phyloP scores from a whole-genome alignment of 2,888 invertebrate genomes.

The Willowsia nigromaculata region DNA sequence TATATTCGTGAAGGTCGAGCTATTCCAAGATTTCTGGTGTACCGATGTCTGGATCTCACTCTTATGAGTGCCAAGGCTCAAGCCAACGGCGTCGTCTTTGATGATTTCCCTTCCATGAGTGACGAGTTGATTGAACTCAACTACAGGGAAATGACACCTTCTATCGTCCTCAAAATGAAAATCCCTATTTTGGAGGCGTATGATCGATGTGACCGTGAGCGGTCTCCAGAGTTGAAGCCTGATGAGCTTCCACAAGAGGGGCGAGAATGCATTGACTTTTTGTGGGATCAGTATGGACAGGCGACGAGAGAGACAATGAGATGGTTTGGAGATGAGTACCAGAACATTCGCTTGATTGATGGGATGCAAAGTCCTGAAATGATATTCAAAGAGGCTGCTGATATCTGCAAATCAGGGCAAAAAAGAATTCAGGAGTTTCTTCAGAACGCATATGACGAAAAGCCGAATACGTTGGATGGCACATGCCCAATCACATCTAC shows the following conservation, averaged over 20 bases:
- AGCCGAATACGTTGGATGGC: slow-evolving; percentile 68
- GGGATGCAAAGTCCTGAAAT: slow-evolving; percentile 61
- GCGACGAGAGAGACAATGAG: slow-evolving; percentile 39
- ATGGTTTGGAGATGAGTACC: slow-evolving; percentile 69
- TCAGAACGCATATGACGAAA: slow-evolving; percentile 43
- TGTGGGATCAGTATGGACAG: slow-evolving; percentile 41
- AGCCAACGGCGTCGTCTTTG: slow-evolving; percentile 75
- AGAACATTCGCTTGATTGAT: slow-evolving; percentile 67
- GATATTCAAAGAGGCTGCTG: slow-evolving; percentile 58
- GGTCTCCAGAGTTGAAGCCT: slow-evolving; percentile 51
- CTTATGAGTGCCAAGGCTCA: slow-evolving; percentile 75
- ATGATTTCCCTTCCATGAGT: slow-evolving; percentile 73
- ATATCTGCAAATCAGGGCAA: slow-evolving; percentile 35
- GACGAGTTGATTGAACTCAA: slow-evolving; percentile 73
- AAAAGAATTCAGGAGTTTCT: slow-evolving; percentile 59
- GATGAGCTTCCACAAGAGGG: slow-evolving; percentile 53
- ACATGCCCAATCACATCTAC: slow-evolving; percentile 71
- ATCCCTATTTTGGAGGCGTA: slow-evolving; percentile 64
- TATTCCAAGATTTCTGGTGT: slow-evolving; percentile 74
- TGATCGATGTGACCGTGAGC: slow-evolving; percentile 46
- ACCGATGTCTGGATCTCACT: slow-evolving; percentile 70
- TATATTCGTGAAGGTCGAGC: slow-evolving; percentile 72
- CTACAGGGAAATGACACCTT: slow-evolving; percentile 75
- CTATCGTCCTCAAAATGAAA: slow-evolving; percentile 69
- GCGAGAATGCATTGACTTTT: slow-evolving; percentile 31